These are phyloP conservation scores for Bombus impatiens DNA, from an alignment of 1,140 invertebrate species.

Conservation along the genomic window DNA sequence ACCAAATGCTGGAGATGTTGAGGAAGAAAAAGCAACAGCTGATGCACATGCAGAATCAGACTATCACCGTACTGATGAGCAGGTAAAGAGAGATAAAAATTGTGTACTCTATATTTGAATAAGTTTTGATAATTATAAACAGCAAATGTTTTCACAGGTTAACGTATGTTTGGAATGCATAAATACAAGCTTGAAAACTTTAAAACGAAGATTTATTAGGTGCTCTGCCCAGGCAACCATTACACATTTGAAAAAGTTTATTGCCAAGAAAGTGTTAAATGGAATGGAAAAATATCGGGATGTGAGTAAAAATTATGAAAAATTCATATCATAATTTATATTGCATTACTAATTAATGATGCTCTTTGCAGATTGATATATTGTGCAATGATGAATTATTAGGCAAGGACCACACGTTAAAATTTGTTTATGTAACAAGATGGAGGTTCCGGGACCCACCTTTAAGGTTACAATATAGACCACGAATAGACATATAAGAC, in stretches of 20 bases:
- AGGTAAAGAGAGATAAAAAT: slow-evolving; percentile 83
- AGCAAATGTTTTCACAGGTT: slow-evolving; percentile 82
- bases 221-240: slow-evolving; percentile 98
- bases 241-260: slow-evolving; percentile 98
- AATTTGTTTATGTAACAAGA: slow-evolving; percentile 98
- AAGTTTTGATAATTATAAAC: not conserved
- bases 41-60: slow-evolving; percentile 92
- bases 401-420: slow-evolving; percentile 99
- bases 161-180: slow-evolving; percentile 95
- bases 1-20: slow-evolving; percentile 85
- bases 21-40: slow-evolving; percentile 85
- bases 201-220: slow-evolving; percentile 95
- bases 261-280: slow-evolving; percentile 97
- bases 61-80: slow-evolving; percentile 97
- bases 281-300: slow-evolving; percentile 97
- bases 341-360: slow-evolving; percentile 6
- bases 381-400: slow-evolving; percentile 98
- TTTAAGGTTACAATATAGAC: slow-evolving; percentile 91
- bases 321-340: not conserved
- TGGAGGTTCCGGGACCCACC: slow-evolving; percentile 98
- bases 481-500: slow-evolving; percentile 86
- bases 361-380: slow-evolving; percentile 93
- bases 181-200: slow-evolving; percentile 90
- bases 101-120: not conserved
- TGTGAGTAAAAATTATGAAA: slow-evolving; percentile 85